Evolutionary conservation across 1,140 invertebrate species (phyloP).

Genomic region (Psix sp.): DNA sequence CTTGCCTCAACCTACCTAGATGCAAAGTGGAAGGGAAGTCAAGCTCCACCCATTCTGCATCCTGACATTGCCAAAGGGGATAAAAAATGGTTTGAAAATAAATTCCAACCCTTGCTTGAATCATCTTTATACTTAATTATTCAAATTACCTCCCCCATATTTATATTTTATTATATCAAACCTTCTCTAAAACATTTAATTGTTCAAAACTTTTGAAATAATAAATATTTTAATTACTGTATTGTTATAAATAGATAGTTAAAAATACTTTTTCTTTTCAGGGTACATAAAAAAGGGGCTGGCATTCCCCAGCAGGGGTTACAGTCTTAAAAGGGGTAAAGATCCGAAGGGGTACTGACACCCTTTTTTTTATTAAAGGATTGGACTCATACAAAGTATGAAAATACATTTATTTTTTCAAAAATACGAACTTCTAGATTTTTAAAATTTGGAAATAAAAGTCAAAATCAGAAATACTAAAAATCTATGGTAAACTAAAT

Average conservation of each 20-base stretch:
- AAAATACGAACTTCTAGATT: background rate
- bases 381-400: constrained; percentile 17
- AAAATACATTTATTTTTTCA: constrained; percentile 3
- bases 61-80: constrained; percentile 39
- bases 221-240: too few species aligned
- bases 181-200: too few species aligned
- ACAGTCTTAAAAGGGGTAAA: constrained; percentile 40
- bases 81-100: constrained; percentile 43
- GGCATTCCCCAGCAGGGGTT: constrained; percentile 21
- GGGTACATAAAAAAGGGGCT: constrained; percentile 36
- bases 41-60: constrained; percentile 67
- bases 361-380: constrained; percentile 41
- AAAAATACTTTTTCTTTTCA: constrained; percentile 11
- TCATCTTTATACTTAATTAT: background rate
- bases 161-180: too few species aligned
- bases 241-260: too few species aligned
- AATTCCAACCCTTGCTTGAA: constrained; percentile 29
- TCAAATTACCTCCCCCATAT: background rate
- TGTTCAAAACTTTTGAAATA: too few species aligned
- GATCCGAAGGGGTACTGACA: constrained; percentile 45
- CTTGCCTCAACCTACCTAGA: constrained; percentile 59
- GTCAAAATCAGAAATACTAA: too few species aligned
- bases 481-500: too few species aligned
- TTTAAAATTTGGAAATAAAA: background rate
- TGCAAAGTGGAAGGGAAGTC: constrained; percentile 69